Base-by-base conservation (phyloP, 2,888 invertebrate genomes). In the Sceliomorpha sp. region DNA sequence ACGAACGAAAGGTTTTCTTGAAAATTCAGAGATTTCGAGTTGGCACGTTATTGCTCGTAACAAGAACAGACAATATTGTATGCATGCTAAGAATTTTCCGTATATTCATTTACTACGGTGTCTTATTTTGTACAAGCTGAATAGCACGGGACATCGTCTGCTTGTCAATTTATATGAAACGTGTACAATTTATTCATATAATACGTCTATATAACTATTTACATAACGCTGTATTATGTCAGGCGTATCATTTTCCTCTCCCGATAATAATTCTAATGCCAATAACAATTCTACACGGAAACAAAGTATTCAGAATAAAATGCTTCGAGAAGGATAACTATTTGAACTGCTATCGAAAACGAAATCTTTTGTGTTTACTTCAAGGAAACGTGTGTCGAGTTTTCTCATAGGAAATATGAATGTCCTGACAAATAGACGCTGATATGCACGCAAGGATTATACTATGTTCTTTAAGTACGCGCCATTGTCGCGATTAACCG, bases 381-480 rank as follows among this genome's bases (percentile, higher is more conserved):
- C n/a, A n/a, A n/a, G n/a, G n/a, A n/a, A n/a, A n/a, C n/a, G n/a
- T n/a, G n/a, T n/a, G n/a, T n/a, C n/a, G n/a, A n/a, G n/a, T 27
- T 8, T 13, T 13, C 8, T 14, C 13, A 24, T 5, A 24, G 5
- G 4, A 15, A 32, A 40, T 13, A 4, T 20, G 9, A 40, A 27
- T 44, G n/a, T 36, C 44, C 8, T 14, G 15, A 53, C n/a, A n/a
- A 48, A 64, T 45, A 55, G 29, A 60, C 40, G 45, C 32, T 68
- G 60, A 59, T 70, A 70, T 73, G 73, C 63, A 64, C 47, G 56
- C 39, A 44, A 55, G 8, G 39, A 14, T 34, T 39, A 20, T 45
- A 58, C 39, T 32, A 29, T 63, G 73, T 73, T 72, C 69, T 58
- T 86, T 87, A 87, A 87, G 86, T 87, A 86, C 86, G 78, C 79